phyloP scores from a whole-genome alignment of 1,140 invertebrate species.

The Teleogryllus occipitalis region DNA sequence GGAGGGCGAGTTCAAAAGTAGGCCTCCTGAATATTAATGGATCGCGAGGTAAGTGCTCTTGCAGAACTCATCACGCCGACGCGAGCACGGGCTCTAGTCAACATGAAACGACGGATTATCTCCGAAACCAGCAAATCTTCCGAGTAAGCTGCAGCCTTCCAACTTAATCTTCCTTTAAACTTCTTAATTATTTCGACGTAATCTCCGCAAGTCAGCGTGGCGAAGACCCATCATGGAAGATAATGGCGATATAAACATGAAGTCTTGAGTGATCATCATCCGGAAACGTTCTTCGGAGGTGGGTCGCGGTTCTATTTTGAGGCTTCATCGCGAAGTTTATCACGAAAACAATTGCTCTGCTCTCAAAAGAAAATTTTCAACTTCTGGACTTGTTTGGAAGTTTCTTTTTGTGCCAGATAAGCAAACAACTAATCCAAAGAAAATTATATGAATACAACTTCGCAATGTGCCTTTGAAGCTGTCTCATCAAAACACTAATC shows the following conservation, averaged over 20 bases:
- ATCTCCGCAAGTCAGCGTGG: not conserved
- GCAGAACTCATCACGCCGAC: not conserved
- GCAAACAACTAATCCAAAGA: no score
- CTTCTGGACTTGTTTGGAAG: no score
- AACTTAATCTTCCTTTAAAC: conserved; percentile 1
- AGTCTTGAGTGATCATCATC: not conserved
- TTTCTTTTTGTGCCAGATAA: no score
- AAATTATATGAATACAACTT: no score
- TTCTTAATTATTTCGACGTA: not conserved
- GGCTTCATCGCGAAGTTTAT: not conserved
- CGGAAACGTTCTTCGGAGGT: not conserved
- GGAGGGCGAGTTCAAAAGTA: not conserved
- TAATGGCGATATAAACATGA: not conserved
- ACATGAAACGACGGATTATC: no score
- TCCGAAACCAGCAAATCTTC: no score
- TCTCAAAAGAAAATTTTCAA: not conserved
- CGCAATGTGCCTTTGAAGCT: no score
- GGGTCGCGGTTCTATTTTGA: no score
- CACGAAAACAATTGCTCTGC: not conserved
- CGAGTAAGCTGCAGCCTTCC: not conserved
- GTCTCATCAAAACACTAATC: no score
- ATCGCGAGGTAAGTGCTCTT: not conserved
- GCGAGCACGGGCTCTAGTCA: no score
- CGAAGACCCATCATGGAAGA: not conserved
- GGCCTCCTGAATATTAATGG: not conserved